phyloP scores from a whole-genome alignment of 2,113 vertebrate species.

The Athene noctua region DNA sequence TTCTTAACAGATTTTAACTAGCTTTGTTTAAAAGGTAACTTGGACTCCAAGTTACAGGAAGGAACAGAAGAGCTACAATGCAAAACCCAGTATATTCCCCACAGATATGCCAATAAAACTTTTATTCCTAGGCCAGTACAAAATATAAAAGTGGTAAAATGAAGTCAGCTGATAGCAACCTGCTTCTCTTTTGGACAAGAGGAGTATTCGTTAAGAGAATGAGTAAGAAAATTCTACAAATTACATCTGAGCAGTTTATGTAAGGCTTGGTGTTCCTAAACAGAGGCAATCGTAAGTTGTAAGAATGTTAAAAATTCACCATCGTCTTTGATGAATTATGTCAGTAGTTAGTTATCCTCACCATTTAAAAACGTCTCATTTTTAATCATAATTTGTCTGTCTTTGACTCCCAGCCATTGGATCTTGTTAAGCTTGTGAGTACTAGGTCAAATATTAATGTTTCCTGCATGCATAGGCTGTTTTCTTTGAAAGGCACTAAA shows the following conservation, averaged over 20 bases:
- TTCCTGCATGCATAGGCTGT: neutral
- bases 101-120: neutral
- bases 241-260: neutral
- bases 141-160: neutral
- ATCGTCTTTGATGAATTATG: neutral
- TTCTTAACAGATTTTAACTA: neutral
- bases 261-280: neutral
- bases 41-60: neutral
- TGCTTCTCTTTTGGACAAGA: neutral
- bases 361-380: neutral
- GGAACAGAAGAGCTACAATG: neutral
- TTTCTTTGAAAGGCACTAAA: neutral
- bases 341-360: neutral
- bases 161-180: neutral
- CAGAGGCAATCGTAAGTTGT: neutral
- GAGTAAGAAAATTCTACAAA: neutral
- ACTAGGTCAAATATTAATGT: neutral
- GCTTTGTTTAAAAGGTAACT: neutral
- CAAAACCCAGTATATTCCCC: neutral
- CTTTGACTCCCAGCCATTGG: neutral
- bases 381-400: neutral
- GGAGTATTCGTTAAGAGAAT: neutral
- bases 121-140: neutral
- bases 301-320: neutral
- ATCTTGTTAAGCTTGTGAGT: neutral